Evolutionary conservation across 1,140 invertebrate genomes (phyloP).

Genomic region (Drosophila novamexicana): DNA sequence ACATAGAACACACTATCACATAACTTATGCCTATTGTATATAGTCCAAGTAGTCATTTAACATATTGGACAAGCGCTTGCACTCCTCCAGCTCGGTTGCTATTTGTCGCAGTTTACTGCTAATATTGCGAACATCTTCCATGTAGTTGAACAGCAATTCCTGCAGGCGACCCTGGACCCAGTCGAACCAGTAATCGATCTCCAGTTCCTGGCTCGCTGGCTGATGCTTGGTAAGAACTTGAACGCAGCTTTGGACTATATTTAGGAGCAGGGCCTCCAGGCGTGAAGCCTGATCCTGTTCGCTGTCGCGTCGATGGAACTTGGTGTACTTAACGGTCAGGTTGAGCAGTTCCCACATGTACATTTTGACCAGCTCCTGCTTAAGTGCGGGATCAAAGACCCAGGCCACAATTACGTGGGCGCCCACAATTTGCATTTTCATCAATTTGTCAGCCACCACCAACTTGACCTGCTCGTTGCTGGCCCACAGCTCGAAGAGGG

Average conservation of each 20-base stretch:
- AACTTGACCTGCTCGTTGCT: slow-evolving; percentile 38
- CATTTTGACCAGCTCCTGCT: slow-evolving; percentile 48
- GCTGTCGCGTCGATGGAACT: background rate
- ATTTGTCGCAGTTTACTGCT: slow-evolving; percentile 20
- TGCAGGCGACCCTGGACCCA: slow-evolving; percentile 54
- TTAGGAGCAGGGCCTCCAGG: slow-evolving; percentile 22
- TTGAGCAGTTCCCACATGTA: slow-evolving; percentile 62
- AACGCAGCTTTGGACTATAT: slow-evolving; percentile 15
- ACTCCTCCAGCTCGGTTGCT: slow-evolving; percentile 7
- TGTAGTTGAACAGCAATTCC: slow-evolving; percentile 39
- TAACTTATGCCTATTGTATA: background rate
- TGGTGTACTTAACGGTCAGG: slow-evolving; percentile 18
- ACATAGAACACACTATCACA: too few relatives aligned
- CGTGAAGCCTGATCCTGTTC: background rate
- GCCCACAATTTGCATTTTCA: slow-evolving; percentile 30
- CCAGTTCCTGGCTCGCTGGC: too few relatives aligned
- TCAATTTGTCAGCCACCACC: slow-evolving; percentile 43
- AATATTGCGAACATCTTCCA: slow-evolving; percentile 27
- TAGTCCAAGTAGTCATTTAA: slow-evolving; percentile 38
- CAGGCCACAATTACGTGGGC: slow-evolving; percentile 30
- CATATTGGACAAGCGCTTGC: slow-evolving; percentile 11
- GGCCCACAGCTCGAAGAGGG: slow-evolving; percentile 50
- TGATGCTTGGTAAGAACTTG: slow-evolving; percentile 13
- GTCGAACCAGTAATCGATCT: slow-evolving; percentile 43
- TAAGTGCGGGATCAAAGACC: slow-evolving; percentile 31